Evolutionary conservation across 2,113 vertebrate genomes (phyloP), one percentile per base, ranked within the genome.

Genomic region (Pseudois nayaur): DNA sequence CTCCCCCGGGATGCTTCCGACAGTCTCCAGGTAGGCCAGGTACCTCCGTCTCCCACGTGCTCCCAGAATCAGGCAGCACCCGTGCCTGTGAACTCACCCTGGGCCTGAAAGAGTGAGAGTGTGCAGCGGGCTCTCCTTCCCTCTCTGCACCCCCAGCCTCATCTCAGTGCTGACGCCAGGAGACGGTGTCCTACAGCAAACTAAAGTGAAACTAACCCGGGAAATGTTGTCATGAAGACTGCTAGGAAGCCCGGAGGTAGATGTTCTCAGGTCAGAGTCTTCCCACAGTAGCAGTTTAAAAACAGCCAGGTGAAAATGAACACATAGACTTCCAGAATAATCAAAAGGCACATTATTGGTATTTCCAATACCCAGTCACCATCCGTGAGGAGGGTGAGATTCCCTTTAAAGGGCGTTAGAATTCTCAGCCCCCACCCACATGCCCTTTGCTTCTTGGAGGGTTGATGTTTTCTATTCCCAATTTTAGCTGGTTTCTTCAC

Each of bases 51-150:
- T 33, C 23, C 62, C 1, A n/a, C 1, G 4, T 40, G 33, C 25
- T 83, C 43, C 19, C 3, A 11, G 74, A 13, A 14, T 3, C 4
- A 0, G 4, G 13, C 2, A 4, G 21, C 6, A 25, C 33, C 21
- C 21, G 3, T 1, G 3, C 45, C 8, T 9, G 1, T 2, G 9
- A 29, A 15, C 23, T 19, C 29, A 52, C 48, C 13, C 27, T 29
- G 11, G 19, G 2, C 0, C 1, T 8, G 40, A 45, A 76, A 48
- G 64, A n/a, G 7, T 16, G 29, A 81, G 45, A 0, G 17, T 50
- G 4, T 2, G 48, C 31, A 3, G 48, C 9, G 1, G 29, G 45
- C 9, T 45, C 78, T 15, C 15, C 5, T 29, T 33, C 29, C 21
- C 45, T 50, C 45, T 2, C 54, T 2, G 43, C 33, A 3, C 33